A percentile compares a stretch with the other conserved stretches of the same genome.
These are phyloP conservation scores for Venustaconcha ellipsiformis DNA, from an alignment of 1,140 invertebrate genomes.

Conservation along the genomic window DNA sequence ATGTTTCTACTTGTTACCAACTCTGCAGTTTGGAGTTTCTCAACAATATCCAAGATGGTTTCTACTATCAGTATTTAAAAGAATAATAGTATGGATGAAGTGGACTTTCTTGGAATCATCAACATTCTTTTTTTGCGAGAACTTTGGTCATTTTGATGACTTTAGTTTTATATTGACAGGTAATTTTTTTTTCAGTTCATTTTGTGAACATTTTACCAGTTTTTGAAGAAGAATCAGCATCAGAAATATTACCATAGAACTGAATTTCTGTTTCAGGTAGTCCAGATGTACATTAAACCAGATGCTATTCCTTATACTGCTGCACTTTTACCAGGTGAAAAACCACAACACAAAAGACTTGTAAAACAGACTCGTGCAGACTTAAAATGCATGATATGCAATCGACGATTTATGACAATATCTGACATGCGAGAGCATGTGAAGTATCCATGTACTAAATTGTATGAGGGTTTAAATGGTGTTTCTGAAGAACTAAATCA, in stretches of 20 bases:
- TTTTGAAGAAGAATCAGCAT: no score
- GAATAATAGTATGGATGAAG: no score
- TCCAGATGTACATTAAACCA: constrained; percentile 32
- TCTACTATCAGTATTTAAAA: no score
- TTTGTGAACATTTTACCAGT: no score
- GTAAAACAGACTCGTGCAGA: constrained; percentile 25
- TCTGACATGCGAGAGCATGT: constrained; percentile 56
- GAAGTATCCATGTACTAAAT: constrained; percentile 46
- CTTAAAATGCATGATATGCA: constrained; percentile 51
- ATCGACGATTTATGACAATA: constrained; percentile 41
- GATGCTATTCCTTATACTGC: constrained; percentile 22
- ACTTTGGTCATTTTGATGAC: no score
- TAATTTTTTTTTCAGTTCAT: no score
- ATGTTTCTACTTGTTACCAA: no score
- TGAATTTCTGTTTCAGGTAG: constrained; percentile 14
- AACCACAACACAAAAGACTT: constrained; percentile 19
- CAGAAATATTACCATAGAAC: background rate
- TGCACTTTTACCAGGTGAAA: constrained; percentile 18
- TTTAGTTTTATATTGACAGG: no score
- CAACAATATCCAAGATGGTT: no score
- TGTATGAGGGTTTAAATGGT: constrained; percentile 1
- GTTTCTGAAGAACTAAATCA: constrained; percentile 11
- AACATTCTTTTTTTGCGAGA: no score
- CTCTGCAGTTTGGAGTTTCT: no score
- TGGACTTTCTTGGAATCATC: no score